Base-by-base conservation (phyloP, 1,140 invertebrate genomes). In the Cepaea nemoralis region DNA sequence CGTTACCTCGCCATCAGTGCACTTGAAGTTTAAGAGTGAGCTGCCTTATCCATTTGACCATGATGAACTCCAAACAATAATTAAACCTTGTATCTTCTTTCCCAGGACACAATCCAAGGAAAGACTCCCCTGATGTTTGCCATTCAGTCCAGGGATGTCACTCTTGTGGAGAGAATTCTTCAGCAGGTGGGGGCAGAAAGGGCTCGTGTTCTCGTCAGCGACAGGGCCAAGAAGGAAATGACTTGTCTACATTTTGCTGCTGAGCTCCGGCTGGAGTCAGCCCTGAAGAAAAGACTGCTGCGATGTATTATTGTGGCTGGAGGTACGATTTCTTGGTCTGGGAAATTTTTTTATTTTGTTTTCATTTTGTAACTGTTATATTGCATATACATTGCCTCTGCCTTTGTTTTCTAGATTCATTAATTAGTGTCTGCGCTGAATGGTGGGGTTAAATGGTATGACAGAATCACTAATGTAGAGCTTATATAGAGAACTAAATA, bases 121-220 rank as follows among this genome's bases (percentile, higher is more conserved):
- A 74, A 48, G 42, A 74, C 71, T 5, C 71, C 71, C 2, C 71
- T 74, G 5, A 74, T 74, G 71, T 74, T 27, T 45, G 71, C 71
- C 71, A 74, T 74, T 5, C 40, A 74, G 27, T 74, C 71, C 37
- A 42, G 71, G 33, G 71, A 74, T 74, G 71, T 74, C 24, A 16
- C 71, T 2, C 42, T 74, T 14, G 71, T 74, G 16, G 71, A 74
- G 42, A 0, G 33, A 5, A 74, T 74, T 3, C 42, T 74, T 12
- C 71, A 48, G 5, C 31, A 19, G 42, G 71, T 74, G 0, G 71
- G 71, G 16, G 39, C 71, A 10, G 71, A 45, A 45, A 74, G 6
- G 71, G 71, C 71, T 16, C 37, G 71, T n/a, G 42, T 27, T n/a
- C 71, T 74, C 0, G 71, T 74, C 22, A 74, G 8, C 50, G 71